Conservation (phyloP, 2,797 vertebrate genomes). For the Acanthopagrus latus region DNA sequence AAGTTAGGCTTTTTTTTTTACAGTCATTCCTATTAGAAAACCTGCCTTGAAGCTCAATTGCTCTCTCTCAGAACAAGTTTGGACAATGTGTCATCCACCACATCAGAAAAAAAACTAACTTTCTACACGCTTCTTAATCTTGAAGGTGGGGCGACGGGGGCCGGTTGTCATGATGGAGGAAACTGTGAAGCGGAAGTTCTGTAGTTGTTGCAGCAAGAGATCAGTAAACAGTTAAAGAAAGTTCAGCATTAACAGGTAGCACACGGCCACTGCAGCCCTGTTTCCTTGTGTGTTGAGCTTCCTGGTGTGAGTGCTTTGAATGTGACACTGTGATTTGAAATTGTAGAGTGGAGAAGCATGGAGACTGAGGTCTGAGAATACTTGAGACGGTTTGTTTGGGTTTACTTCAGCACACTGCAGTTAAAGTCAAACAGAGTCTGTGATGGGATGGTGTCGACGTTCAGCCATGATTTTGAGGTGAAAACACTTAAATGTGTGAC, state of each 20-base stretch:
- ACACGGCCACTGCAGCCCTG: not conserved
- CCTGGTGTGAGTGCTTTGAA: conserved; percentile 8
- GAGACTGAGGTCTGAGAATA: not conserved
- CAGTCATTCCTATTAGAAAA: not conserved
- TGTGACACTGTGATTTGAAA: conserved; percentile 30
- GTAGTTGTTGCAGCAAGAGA: not conserved
- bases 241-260: conserved; percentile 10
- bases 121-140: not conserved
- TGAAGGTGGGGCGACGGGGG: conserved; percentile 15
- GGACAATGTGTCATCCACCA: not conserved
- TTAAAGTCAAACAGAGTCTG: not conserved
- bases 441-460: not conserved
- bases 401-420: no score
- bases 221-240: not conserved
- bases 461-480: not conserved
- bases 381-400: no score
- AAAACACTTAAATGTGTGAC: not conserved
- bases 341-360: not conserved
- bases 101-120: not conserved
- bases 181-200: conserved; percentile 21
- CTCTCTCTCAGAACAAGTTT: not conserved
- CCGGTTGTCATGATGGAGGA: conserved; percentile 18
- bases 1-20: fast-evolving
- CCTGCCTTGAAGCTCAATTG: not conserved
- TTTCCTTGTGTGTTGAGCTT: conserved; percentile 9